Conservation (phyloP, 2,113 vertebrate genomes). For the Mola mola region DNA sequence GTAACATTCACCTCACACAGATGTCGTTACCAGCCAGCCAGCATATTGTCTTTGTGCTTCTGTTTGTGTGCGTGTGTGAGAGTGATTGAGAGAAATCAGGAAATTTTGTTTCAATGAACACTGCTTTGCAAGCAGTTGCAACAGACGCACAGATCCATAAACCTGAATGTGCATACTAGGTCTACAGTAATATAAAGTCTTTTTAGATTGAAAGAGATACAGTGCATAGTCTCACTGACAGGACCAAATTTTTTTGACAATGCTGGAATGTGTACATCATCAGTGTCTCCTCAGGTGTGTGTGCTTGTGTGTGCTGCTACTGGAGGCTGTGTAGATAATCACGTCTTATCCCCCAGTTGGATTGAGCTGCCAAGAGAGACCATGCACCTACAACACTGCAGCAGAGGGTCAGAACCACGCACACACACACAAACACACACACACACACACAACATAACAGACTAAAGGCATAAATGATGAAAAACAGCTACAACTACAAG, state of each 20-base stretch:
- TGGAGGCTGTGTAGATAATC: conserved; percentile 50
- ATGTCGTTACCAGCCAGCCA: conserved; percentile 47
- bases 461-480: conserved; percentile 23
- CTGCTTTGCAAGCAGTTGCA: conserved; percentile 15
- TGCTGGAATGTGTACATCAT: conserved; percentile 34
- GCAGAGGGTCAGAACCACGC: conserved; percentile 6
- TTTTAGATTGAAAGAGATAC: conserved; percentile 36
- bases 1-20: conserved; percentile 71
- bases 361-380: conserved; percentile 41
- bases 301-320: neutral
- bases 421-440: neutral
- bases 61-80: conserved; percentile 3
- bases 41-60: conserved; percentile 35
- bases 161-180: neutral
- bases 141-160: neutral
- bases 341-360: conserved; percentile 41
- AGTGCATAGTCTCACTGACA: conserved; percentile 16
- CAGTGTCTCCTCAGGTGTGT: conserved; percentile 21
- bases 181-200: conserved; percentile 7
- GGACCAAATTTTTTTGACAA: conserved; percentile 25
- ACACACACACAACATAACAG: conserved; percentile 30
- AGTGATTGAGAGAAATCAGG: conserved; percentile 46
- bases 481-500: conserved; percentile 12
- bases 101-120: conserved; percentile 51
- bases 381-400: conserved; percentile 30